phyloP scores from a whole-genome alignment of 2,113 vertebrate genomes.

The Coregonus clupeaformis region DNA sequence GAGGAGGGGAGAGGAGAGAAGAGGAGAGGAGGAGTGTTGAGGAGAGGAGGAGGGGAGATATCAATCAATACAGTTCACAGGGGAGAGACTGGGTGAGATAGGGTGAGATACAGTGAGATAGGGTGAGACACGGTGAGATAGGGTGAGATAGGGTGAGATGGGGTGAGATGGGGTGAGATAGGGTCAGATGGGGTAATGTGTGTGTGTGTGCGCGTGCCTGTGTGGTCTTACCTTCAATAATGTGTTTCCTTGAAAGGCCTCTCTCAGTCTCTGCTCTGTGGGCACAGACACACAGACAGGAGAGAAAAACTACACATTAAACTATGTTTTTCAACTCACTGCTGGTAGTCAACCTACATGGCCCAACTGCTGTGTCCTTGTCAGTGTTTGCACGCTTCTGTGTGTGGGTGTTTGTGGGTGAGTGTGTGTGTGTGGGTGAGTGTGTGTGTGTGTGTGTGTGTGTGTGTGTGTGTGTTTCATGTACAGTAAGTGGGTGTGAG shows the following conservation, averaged over 20 bases:
- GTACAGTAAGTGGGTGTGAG: slow-evolving; percentile 4
- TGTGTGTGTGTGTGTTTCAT: neutral
- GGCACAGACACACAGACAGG: slow-evolving; percentile 20
- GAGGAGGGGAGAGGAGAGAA: too few species aligned
- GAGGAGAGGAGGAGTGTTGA: too few species aligned
- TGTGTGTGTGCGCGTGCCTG: neutral
- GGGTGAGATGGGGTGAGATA: neutral
- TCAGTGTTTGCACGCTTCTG: neutral
- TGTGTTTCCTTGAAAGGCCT: slow-evolving; percentile 70
- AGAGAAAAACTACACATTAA: neutral
- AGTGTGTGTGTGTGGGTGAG: neutral
- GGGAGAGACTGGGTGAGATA: too few species aligned
- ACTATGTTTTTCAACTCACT: neutral
- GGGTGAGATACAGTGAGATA: too few species aligned
- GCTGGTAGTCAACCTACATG: neutral
- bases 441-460: neutral
- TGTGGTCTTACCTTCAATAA: slow-evolving; percentile 62
- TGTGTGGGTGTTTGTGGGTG: neutral
- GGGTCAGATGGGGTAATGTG: neutral
- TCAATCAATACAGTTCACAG: too few species aligned
- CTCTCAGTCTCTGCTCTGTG: slow-evolving; percentile 70
- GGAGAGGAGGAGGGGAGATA: too few species aligned
- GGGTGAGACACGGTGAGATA: too few species aligned
- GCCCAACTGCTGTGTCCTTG: too few species aligned
- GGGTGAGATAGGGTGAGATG: too few species aligned